Conservation (phyloP, 2,888 invertebrate species). For the Hyalella azteca region DNA sequence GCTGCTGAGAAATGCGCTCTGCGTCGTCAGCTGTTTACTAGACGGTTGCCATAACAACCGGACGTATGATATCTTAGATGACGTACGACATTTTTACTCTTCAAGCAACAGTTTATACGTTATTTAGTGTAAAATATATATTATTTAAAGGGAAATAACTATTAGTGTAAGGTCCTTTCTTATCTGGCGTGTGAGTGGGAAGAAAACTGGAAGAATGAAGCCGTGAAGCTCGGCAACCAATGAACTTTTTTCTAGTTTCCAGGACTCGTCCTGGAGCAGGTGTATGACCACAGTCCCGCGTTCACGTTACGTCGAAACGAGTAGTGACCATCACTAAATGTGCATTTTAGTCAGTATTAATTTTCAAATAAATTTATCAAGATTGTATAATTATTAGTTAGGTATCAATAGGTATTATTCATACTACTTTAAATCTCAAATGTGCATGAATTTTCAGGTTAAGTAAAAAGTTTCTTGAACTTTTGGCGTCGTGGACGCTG, state of each 20-base stretch:
- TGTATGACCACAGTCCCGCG: neutral
- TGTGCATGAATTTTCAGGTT: neutral
- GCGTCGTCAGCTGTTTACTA: conserved; percentile 30
- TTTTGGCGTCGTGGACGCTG: neutral
- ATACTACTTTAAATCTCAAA: too few relatives aligned
- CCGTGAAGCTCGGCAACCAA: neutral
- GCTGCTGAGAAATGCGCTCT: neutral
- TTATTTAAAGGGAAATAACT: neutral
- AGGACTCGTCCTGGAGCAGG: neutral
- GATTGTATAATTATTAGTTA: too few relatives aligned
- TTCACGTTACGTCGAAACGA: too few relatives aligned
- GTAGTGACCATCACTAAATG: too few relatives aligned
- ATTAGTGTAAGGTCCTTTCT: neutral
- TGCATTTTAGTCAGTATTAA: too few relatives aligned
- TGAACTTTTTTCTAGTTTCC: neutral
- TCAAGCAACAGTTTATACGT: neutral
- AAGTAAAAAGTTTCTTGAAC: neutral
- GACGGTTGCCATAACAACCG: conserved; percentile 20
- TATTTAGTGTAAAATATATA: neutral
- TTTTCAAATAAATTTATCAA: too few relatives aligned
- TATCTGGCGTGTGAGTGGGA: too few relatives aligned
- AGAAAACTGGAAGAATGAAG: neutral
- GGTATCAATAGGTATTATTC: too few relatives aligned
- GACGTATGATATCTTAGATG: too few relatives aligned
- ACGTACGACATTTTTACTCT: neutral